These are phyloP conservation scores for Drosophila azteca DNA, from an alignment of 1,140 invertebrate species.

Conservation along the genomic window DNA sequence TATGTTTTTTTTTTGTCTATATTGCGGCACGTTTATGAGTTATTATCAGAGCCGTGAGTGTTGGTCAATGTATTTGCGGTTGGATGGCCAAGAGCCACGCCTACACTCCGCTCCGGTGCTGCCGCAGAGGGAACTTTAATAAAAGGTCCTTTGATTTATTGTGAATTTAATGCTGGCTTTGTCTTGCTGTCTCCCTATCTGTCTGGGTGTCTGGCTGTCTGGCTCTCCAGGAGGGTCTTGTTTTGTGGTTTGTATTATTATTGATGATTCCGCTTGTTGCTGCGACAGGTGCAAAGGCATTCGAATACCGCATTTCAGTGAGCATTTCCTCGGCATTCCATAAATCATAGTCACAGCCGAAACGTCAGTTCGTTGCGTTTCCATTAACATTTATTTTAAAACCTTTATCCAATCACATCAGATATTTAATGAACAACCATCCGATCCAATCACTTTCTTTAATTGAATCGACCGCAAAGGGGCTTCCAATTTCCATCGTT, in stretches of 20 bases:
- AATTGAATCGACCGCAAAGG: not conserved
- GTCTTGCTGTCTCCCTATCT: constrained; percentile 26
- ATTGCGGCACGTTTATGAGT: constrained; percentile 49
- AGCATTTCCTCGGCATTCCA: constrained; percentile 3
- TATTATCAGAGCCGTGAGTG: constrained; percentile 39
- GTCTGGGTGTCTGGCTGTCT: constrained; percentile 11
- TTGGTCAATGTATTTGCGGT: constrained; percentile 28
- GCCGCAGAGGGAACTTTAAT: constrained; percentile 28
- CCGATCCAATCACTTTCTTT: not conserved
- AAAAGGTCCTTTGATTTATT: constrained; percentile 62
- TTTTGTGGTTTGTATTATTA: constrained; percentile 45
- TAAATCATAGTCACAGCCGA: constrained; percentile 30
- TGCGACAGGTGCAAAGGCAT: constrained; percentile 63
- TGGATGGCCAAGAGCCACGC: constrained; percentile 33
- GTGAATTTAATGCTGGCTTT: constrained; percentile 63
- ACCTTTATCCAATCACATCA: too few species aligned
- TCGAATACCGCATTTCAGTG: constrained; percentile 6
- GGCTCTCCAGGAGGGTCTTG: not conserved
- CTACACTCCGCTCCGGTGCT: constrained; percentile 2
- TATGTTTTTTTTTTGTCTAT: constrained; percentile 15
- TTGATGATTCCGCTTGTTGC: constrained; percentile 56
- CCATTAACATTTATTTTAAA: too few species aligned
- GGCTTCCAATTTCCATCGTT: constrained; percentile 22
- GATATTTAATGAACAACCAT: constrained; percentile 7
- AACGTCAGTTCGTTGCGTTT: not conserved